Conservation (phyloP, 2,113 vertebrate genomes). For the Cephalopholis sonnerati region DNA sequence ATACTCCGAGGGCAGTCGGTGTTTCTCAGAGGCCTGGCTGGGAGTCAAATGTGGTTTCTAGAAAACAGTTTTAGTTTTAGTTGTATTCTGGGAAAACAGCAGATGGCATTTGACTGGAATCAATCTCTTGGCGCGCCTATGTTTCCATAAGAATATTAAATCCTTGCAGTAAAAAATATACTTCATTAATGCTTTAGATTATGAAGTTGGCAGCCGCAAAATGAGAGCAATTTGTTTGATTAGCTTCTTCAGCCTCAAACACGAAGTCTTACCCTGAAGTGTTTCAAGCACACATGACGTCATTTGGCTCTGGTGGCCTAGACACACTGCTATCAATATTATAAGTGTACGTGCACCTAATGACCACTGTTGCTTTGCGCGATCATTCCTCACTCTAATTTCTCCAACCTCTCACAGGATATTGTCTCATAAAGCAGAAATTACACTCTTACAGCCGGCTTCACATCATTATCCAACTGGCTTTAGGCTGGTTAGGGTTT, state of each 20-base stretch:
- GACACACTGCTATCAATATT: background rate
- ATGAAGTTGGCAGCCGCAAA: background rate
- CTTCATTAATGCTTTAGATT: background rate
- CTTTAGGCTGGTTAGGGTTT: slow-evolving; percentile 7
- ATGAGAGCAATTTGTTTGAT: background rate
- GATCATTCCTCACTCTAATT: background rate
- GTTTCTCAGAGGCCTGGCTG: background rate
- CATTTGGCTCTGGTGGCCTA: too few species aligned
- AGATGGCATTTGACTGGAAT: slow-evolving; percentile 15
- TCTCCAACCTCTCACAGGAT: background rate
- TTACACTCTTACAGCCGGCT: background rate
- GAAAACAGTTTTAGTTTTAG: background rate
- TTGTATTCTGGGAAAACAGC: background rate
- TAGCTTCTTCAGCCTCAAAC: background rate
- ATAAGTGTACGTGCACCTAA: background rate
- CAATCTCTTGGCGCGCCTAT: background rate
- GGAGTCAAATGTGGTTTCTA: background rate
- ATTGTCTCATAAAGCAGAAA: slow-evolving; percentile 33
- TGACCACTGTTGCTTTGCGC: background rate
- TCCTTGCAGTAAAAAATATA: background rate
- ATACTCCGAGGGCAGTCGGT: background rate
- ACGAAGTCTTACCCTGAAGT: background rate
- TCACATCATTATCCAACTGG: background rate
- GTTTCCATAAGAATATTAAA: background rate
- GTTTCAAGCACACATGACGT: background rate